phyloP scores from a whole-genome alignment of 2,797 vertebrate genomes.

The Diglossa cyanea region DNA sequence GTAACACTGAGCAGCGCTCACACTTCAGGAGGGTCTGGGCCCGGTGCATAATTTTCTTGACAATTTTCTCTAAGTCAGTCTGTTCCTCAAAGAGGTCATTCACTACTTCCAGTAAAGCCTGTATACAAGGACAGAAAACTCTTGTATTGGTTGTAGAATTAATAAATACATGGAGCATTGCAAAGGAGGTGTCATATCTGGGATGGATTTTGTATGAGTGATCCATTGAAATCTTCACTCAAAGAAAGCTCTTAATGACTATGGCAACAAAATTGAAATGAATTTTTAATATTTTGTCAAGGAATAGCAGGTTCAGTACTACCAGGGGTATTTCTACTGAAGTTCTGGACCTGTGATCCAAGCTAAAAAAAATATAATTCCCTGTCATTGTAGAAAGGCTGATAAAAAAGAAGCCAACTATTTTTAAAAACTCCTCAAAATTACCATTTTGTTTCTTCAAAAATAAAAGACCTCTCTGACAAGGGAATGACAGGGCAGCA shows the following conservation, averaged over 20 bases:
- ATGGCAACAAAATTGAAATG: background rate
- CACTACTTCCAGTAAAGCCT: constrained; percentile 97
- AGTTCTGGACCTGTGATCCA: background rate
- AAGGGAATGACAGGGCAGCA: background rate
- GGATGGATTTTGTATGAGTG: background rate
- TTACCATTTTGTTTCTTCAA: background rate
- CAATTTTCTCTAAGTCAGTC: constrained; percentile 98
- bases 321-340: background rate
- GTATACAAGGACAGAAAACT: constrained; percentile 27
- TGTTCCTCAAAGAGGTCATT: constrained; percentile 99
- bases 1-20: constrained; percentile 94
- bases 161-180: background rate
- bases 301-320: background rate
- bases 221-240: background rate
- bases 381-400: background rate
- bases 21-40: constrained; percentile 96
- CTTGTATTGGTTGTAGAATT: background rate
- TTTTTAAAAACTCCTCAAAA: background rate
- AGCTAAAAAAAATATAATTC: background rate
- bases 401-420: background rate
- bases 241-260: background rate
- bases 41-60: constrained; percentile 99
- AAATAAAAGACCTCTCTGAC: background rate
- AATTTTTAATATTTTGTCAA: background rate
- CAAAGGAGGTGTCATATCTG: background rate